These are phyloP conservation scores for Hydraecia micacea DNA, from an alignment of 2,888 invertebrate genomes.

Conservation along the genomic window DNA sequence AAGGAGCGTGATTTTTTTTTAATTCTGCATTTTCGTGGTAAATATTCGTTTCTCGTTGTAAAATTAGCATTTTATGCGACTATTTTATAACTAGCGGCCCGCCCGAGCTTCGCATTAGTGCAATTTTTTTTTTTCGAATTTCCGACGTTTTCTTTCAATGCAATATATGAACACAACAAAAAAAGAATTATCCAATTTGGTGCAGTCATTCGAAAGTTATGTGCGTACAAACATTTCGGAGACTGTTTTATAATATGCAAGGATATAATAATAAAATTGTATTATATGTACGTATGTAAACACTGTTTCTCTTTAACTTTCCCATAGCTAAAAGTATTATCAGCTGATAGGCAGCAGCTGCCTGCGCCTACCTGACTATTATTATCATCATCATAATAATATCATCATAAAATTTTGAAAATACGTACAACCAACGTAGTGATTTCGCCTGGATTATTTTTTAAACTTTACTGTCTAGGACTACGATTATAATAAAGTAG, in stretches of 20 bases:
- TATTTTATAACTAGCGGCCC: too few relatives aligned
- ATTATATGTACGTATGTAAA: background rate
- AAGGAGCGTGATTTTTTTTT: slow-evolving; percentile 29
- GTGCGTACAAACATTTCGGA: too few relatives aligned
- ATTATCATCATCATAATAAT: background rate
- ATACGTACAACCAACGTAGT: background rate
- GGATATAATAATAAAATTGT: background rate
- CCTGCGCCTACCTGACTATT: slow-evolving; percentile 12
- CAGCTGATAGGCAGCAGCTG: slow-evolving; percentile 10
- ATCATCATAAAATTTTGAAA: background rate
- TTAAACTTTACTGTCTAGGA: background rate
- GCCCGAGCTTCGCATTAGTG: too few relatives aligned
- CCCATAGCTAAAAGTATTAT: background rate
- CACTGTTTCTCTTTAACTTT: background rate
- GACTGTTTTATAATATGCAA: too few relatives aligned
- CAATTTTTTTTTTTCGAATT: too few relatives aligned
- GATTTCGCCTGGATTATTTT: background rate
- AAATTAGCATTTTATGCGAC: too few relatives aligned
- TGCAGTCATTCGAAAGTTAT: too few relatives aligned
- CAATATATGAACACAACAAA: too few relatives aligned
- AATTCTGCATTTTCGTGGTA: background rate
- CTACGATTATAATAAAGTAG: too few relatives aligned
- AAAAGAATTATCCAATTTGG: too few relatives aligned
- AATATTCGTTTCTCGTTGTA: background rate
- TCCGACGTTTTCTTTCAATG: too few relatives aligned